These are phyloP conservation scores for Chitala chitala DNA, from an alignment of 2,113 vertebrate genomes.

Conservation along the genomic window DNA sequence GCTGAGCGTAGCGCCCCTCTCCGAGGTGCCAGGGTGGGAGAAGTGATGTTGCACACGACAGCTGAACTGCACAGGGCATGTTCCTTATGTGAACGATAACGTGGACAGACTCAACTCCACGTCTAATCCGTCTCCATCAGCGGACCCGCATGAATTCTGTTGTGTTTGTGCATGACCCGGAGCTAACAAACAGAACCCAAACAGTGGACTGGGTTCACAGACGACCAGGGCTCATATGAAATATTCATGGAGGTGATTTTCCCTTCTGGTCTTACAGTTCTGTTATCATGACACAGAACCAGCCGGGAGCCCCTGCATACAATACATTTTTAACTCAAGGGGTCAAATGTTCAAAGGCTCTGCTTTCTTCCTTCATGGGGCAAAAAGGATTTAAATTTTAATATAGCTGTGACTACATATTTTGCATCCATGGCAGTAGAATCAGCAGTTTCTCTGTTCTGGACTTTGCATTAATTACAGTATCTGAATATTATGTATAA, in stretches of 20 bases:
- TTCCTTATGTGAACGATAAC: no score
- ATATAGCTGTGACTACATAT: slow-evolving; percentile 33
- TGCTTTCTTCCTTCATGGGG: slow-evolving; percentile 20
- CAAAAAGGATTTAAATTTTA: slow-evolving; percentile 39
- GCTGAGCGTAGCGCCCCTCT: no score
- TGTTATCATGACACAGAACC: slow-evolving; percentile 28
- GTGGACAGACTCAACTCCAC: no score
- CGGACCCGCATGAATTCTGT: slow-evolving; percentile 22
- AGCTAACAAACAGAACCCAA: slow-evolving; percentile 27
- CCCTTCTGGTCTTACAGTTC: slow-evolving; percentile 25
- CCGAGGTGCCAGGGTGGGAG: no score
- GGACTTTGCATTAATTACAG: slow-evolving; percentile 32
- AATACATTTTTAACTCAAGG: slow-evolving; percentile 13
- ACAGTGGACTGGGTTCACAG: slow-evolving; percentile 19
- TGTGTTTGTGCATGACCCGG: slow-evolving; percentile 36
- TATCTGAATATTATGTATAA: background rate
- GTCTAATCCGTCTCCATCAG: background rate
- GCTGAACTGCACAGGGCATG: no score
- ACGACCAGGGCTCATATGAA: slow-evolving; percentile 29
- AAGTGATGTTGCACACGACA: no score
- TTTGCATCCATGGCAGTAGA: slow-evolving; percentile 23
- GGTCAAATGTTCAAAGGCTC: slow-evolving; percentile 37
- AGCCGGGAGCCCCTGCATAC: slow-evolving; percentile 23
- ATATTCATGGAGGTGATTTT: slow-evolving; percentile 36
- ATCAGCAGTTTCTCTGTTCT: slow-evolving; percentile 35